These are phyloP conservation scores for Crotalus horridus DNA, from an alignment of 2,113 vertebrate genomes.

Conservation along the genomic window DNA sequence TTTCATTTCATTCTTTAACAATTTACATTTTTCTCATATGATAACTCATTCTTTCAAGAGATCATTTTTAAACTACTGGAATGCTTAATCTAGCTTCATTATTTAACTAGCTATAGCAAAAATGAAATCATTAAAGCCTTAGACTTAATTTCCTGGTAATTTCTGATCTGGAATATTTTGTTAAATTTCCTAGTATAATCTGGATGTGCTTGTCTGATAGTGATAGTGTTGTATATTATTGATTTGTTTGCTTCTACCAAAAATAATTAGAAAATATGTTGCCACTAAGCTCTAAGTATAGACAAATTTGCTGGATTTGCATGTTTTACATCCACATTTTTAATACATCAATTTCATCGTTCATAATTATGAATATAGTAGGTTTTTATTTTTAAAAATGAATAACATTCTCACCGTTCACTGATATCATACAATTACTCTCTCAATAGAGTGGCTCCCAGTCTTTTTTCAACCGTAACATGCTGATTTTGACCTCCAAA, in stretches of 20 bases:
- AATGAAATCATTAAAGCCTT: background rate
- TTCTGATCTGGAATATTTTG: background rate
- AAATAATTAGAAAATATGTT: background rate
- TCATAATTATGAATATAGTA: background rate
- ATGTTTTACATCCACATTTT: background rate
- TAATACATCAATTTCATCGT: background rate
- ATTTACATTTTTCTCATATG: background rate
- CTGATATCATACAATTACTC: background rate
- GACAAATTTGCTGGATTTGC: background rate
- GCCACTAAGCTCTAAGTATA: background rate
- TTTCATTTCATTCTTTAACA: background rate
- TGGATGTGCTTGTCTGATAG: background rate
- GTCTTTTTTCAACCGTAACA: background rate
- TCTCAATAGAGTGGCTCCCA: background rate
- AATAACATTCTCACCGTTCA: too few relatives aligned
- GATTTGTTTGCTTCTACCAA: background rate
- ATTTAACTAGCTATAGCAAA: background rate
- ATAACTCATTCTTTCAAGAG: background rate
- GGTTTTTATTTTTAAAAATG: too few relatives aligned
- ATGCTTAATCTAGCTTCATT: slow-evolving; percentile 11
- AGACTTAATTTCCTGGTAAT: background rate
- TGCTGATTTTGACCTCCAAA: background rate
- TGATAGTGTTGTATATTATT: background rate
- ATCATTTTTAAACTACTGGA: background rate
- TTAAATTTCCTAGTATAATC: background rate